A percentile compares a stretch with the other conserved stretches of the same genome.
phyloP scores from a whole-genome alignment of 2,113 vertebrate species.

The Cyrtonyx montezumae region DNA sequence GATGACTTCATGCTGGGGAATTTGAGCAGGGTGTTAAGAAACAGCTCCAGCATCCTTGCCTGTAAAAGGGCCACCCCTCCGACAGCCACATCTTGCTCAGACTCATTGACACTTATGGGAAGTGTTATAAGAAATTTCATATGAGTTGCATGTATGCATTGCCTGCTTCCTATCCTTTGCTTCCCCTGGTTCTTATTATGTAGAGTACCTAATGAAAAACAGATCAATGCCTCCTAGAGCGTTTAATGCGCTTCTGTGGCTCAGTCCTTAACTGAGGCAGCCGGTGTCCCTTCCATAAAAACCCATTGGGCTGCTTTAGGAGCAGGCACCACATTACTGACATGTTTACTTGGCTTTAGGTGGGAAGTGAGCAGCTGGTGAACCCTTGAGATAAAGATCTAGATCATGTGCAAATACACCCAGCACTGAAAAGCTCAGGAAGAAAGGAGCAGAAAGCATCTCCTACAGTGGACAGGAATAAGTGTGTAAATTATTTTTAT shows the following conservation, averaged over 20 bases:
- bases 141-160: background rate
- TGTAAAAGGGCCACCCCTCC: too few species aligned
- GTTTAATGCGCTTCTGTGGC: background rate
- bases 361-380: background rate
- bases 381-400: background rate
- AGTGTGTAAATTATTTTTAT: background rate
- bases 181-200: background rate
- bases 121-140: background rate
- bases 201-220: background rate
- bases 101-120: rapidly evolving
- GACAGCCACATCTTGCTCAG: background rate
- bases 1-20: background rate
- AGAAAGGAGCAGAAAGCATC: background rate
- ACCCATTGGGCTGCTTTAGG: background rate
- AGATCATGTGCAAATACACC: background rate
- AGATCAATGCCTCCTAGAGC: background rate
- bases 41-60: too few species aligned
- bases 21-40: background rate
- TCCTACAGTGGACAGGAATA: background rate
- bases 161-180: background rate
- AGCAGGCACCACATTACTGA: background rate
- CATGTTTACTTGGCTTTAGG: rapidly evolving
- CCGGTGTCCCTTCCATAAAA: rapidly evolving
- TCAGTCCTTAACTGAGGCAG: rapidly evolving
- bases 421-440: background rate